A percentile compares a stretch with the other conserved stretches of the same genome.
Conservation (phyloP, 1,140 invertebrate species). For the Drosophila ironensis region DNA sequence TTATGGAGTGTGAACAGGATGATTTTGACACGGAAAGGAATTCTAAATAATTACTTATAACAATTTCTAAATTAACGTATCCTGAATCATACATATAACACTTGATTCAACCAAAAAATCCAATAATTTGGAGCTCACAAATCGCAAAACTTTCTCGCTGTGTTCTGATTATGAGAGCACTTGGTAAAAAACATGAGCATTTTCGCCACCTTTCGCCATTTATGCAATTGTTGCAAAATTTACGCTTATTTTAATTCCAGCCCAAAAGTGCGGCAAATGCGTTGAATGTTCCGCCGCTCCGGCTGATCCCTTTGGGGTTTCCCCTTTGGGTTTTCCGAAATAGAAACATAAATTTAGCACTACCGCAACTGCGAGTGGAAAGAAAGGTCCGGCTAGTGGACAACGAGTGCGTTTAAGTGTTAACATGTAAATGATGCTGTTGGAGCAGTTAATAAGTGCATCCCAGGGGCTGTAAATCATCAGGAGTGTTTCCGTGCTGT, state of each 20-base stretch:
- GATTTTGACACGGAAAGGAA: background rate
- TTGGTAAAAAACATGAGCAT: background rate
- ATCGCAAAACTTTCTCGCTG: slow-evolving; percentile 15
- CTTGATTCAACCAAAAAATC: background rate
- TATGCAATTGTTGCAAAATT: slow-evolving; percentile 77
- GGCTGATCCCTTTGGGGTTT: slow-evolving; percentile 2
- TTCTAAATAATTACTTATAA: too few species aligned
- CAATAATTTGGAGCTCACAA: background rate
- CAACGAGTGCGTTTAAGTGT: slow-evolving; percentile 78
- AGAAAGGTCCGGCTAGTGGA: slow-evolving; percentile 19
- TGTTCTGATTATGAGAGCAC: slow-evolving; percentile 40
- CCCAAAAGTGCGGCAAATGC: slow-evolving; percentile 52
- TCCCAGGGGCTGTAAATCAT: slow-evolving; percentile 67
- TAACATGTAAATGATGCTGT: slow-evolving; percentile 81
- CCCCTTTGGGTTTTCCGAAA: slow-evolving; percentile 26
- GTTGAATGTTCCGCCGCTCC: slow-evolving; percentile 50
- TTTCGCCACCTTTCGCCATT: slow-evolving; percentile 21
- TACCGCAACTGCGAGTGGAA: slow-evolving; percentile 31
- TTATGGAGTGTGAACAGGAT: slow-evolving; percentile 2
- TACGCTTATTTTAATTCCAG: slow-evolving; percentile 70
- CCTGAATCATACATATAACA: too few species aligned
- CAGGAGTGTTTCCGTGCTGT: slow-evolving; percentile 40
- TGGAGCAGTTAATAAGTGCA: slow-evolving; percentile 72
- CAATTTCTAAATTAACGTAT: too few species aligned
- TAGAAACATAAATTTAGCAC: slow-evolving; percentile 67